Conservation (phyloP, 2,888 invertebrate species). For the Trichopria drosophilae region DNA sequence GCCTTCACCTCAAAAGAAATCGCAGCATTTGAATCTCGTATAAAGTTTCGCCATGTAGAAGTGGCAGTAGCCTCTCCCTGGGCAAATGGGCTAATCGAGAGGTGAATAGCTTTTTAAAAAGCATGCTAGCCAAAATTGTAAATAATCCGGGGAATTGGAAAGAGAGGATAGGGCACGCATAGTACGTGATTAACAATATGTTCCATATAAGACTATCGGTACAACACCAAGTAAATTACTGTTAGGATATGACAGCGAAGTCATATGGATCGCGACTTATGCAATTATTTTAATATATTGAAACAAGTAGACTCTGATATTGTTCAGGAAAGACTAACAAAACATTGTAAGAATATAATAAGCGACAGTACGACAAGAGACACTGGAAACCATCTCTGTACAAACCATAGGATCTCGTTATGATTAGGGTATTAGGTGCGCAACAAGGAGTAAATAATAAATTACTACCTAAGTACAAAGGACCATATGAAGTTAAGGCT, state of each 20-base stretch:
- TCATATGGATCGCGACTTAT: not conserved
- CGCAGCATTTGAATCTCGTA: too few species aligned
- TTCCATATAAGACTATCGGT: not conserved
- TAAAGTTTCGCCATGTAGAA: too few species aligned
- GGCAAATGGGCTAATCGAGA: too few species aligned
- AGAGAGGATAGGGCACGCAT: not conserved
- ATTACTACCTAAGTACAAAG: not conserved
- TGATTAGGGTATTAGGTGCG: not conserved
- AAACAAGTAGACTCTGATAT: not conserved
- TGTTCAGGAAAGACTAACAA: not conserved
- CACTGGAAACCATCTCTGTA: not conserved
- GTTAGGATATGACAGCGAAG: not conserved
- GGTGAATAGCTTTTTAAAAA: too few species aligned
- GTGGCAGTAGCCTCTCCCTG: too few species aligned
- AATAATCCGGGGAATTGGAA: not conserved
- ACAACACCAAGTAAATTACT: not conserved
- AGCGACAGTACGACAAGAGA: not conserved
- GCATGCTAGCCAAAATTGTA: not conserved
- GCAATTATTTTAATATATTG: not conserved
- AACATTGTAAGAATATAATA: not conserved
- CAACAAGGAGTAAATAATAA: not conserved
- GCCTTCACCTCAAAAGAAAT: too few species aligned
- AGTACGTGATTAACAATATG: not conserved
- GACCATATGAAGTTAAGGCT: too few species aligned
- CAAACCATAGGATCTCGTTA: not conserved